A percentile compares a stretch with the other conserved stretches of the same genome.
Evolutionary conservation across 2,113 vertebrate genomes (phyloP).

Genomic region (Chaenocephalus aceratus): DNA sequence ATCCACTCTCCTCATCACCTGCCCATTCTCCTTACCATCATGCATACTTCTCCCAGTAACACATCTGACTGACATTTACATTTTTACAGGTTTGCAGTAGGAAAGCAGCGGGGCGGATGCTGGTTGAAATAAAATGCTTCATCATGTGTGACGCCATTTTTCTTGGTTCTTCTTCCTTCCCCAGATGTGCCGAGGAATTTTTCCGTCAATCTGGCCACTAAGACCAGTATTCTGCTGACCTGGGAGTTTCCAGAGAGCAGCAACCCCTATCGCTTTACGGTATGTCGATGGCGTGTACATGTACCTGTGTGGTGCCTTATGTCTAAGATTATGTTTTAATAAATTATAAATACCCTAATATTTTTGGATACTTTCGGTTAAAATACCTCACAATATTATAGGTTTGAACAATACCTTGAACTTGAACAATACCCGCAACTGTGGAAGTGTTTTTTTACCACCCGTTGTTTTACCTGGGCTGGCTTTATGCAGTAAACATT

Average conservation of each 20-base stretch:
- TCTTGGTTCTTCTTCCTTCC: conserved; percentile 28
- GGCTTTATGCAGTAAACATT: conserved; percentile 1
- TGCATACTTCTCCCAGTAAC: conserved; percentile 46
- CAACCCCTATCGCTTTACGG: conserved; percentile 92
- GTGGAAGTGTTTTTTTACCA: too few species aligned
- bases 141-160: conserved; percentile 8
- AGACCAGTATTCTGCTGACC: conserved; percentile 94
- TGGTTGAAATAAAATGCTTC: conserved; percentile 17
- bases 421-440: neutral
- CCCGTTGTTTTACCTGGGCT: neutral
- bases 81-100: conserved; percentile 50
- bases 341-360: neutral
- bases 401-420: neutral
- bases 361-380: neutral
- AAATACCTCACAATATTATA: neutral
- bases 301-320: neutral
- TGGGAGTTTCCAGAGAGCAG: conserved; percentile 97
- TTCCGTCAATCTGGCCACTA: conserved; percentile 96
- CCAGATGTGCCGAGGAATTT: conserved; percentile 98
- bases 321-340: too few species aligned
- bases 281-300: conserved; percentile 67
- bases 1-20: conserved; percentile 77
- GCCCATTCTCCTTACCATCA: conserved; percentile 72
- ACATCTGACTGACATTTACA: conserved; percentile 45
- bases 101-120: conserved; percentile 31